Conservation (phyloP, 1,140 invertebrate species). For the Aphelinus certus region DNA sequence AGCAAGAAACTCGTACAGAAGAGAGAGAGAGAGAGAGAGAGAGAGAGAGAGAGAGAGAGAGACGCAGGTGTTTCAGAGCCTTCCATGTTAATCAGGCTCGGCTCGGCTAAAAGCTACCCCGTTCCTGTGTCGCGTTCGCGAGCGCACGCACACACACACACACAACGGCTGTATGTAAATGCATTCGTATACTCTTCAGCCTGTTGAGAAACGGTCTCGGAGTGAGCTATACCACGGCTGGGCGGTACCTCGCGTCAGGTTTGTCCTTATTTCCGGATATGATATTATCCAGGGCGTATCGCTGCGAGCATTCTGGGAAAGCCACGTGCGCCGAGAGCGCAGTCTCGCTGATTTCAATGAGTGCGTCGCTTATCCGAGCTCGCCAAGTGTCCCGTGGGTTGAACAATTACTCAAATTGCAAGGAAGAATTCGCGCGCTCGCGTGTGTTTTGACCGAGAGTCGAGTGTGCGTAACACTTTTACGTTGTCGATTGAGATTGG, state of each 20-base stretch:
- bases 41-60: conserved; percentile 45
- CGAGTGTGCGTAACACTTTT: background rate
- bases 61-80: conserved; percentile 60
- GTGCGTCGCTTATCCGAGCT: background rate
- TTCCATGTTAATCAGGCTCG: conserved; percentile 60
- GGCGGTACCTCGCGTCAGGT: no score
- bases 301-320: no score
- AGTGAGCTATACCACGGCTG: no score
- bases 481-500: conserved; percentile 15
- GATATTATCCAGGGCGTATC: no score
- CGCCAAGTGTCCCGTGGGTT: background rate
- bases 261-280: no score
- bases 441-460: background rate
- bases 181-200: background rate
- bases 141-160: background rate
- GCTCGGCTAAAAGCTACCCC: background rate
- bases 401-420: background rate
- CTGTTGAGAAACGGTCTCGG: background rate
- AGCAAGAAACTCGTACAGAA: conserved; percentile 1
- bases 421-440: background rate
- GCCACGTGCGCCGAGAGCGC: no score
- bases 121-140: background rate
- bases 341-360: no score
- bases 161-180: conserved; percentile 21
- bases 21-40: conserved; percentile 31